Conservation (phyloP, 2,888 invertebrate species). For the Drosophila crucigera region DNA sequence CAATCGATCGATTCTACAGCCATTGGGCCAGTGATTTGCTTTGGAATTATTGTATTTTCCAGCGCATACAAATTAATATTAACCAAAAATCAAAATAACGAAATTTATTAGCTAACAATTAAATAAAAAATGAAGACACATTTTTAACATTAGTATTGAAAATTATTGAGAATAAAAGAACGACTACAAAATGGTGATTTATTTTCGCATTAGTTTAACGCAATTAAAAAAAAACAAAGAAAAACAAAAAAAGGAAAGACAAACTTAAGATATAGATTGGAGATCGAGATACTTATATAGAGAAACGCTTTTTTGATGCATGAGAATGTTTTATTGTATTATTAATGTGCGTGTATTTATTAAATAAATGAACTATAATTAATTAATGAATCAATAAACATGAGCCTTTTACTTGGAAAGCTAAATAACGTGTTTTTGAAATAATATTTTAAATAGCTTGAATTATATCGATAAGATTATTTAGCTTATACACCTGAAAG, state of each 20-base stretch:
- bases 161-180: conserved; percentile 5
- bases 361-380: conserved; percentile 68
- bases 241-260: not conserved
- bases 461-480: not conserved
- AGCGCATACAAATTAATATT: conserved; percentile 46
- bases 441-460: not conserved
- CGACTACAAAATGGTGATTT: conserved; percentile 61
- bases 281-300: conserved; percentile 9
- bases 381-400: conserved; percentile 68
- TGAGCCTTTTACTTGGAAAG: conserved; percentile 79
- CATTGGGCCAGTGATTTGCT: conserved; percentile 70
- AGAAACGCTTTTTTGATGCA: conserved; percentile 64
- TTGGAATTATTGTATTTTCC: conserved; percentile 65
- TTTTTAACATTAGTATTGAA: conserved; percentile 36
- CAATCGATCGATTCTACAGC: conserved; percentile 4
- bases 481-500: not conserved
- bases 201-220: conserved; percentile 53
- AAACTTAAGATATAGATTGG: conserved; percentile 11
- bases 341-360: conserved; percentile 78
- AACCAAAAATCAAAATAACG: conserved; percentile 25
- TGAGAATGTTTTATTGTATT: conserved; percentile 70
- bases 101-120: conserved; percentile 50
- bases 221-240: not conserved
- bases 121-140: conserved; percentile 18
- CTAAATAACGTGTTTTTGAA: conserved; percentile 23